These are phyloP conservation scores for honey bee (Apis mellifera) DNA, from an alignment of 1,140 invertebrate genomes.

Conservation along the genomic window Amel_HAv3.1 CM009944.2:3157501-3158000, in stretches of 20 bases:
- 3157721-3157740: conserved; percentile 35
- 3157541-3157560: no score
- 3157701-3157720: conserved; percentile 67
- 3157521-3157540: no score
- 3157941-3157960: background rate
- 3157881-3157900: conserved; percentile 23
- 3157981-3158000: background rate
- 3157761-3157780: conserved; percentile 24
- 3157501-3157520: no score
- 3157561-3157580: background rate
- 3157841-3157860: conserved; percentile 55
- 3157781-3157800: conserved; percentile 29
- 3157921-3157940: background rate
- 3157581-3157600: background rate
- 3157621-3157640: background rate
- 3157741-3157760: conserved; percentile 50
- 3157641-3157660: background rate
- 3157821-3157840: conserved; percentile 56
- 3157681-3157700: conserved; percentile 48
- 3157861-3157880: conserved; percentile 65
- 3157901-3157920: conserved; percentile 25
- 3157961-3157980: no score
- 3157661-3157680: conserved; percentile 17
- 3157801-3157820: conserved; percentile 55
- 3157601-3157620: background rate